phyloP scores from a whole-genome alignment of 2,113 vertebrate genomes.

The Pelusios castaneus region DNA sequence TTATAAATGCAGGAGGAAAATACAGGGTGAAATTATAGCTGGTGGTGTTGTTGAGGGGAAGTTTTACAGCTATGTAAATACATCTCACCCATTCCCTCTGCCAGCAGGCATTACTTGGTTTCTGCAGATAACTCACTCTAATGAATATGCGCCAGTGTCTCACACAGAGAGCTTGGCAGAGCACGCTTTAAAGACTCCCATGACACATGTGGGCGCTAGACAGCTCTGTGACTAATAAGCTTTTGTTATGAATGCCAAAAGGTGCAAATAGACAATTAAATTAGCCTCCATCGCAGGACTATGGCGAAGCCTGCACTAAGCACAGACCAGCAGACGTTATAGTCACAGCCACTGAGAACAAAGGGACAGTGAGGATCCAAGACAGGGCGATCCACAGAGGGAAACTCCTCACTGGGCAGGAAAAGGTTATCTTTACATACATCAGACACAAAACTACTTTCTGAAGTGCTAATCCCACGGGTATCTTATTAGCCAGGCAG shows the following conservation, averaged over 20 bases:
- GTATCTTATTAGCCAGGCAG: not conserved
- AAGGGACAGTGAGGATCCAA: not conserved
- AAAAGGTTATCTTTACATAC: not conserved
- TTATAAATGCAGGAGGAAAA: not conserved
- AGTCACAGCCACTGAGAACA: not conserved
- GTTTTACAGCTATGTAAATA: not conserved
- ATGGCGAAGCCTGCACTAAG: not conserved
- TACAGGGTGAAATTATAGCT: not conserved
- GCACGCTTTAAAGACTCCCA: not conserved
- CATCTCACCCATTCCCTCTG: not conserved
- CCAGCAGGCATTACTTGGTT: not conserved
- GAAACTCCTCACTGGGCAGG: not conserved
- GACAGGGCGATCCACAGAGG: not conserved
- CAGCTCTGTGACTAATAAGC: slow-evolving; percentile 13
- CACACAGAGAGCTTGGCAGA: not conserved
- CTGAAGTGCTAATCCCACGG: not conserved
- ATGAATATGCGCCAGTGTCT: not conserved
- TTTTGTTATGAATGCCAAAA: slow-evolving; percentile 37
- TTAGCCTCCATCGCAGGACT: not conserved
- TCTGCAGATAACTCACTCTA: not conserved
- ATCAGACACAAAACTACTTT: not conserved
- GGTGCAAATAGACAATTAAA: slow-evolving; percentile 16
- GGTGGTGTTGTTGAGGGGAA: not conserved
- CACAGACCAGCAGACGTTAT: not conserved
- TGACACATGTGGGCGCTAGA: not conserved